phyloP scores from a whole-genome alignment of 2,113 vertebrate genomes.

The Callopanchax toddi region DNA sequence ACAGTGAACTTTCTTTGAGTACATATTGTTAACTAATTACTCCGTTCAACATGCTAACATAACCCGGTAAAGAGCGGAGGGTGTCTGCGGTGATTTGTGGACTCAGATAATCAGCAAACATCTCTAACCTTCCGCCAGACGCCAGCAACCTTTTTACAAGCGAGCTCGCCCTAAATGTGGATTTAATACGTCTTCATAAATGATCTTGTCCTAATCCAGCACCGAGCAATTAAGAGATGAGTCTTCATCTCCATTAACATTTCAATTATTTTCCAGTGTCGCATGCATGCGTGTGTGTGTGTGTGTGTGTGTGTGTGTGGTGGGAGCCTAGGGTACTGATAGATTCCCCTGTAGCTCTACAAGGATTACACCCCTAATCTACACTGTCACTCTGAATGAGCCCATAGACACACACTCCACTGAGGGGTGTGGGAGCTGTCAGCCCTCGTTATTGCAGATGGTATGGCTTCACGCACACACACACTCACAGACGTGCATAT shows the following conservation, averaged over 20 bases:
- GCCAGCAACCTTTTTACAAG: conserved; percentile 39
- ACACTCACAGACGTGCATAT: conserved; percentile 24
- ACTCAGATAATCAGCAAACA: conserved; percentile 34
- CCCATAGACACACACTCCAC: conserved; percentile 77
- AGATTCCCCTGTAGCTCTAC: conserved; percentile 79
- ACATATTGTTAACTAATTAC: conserved; percentile 78
- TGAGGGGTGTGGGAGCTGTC: conserved; percentile 83
- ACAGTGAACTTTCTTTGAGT: conserved; percentile 78
- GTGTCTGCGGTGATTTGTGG: conserved; percentile 25
- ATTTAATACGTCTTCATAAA: conserved; percentile 76
- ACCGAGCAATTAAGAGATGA: conserved; percentile 73
- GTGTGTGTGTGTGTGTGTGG: conserved; percentile 77
- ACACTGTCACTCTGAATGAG: conserved; percentile 87
- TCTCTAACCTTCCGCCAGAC: conserved; percentile 37
- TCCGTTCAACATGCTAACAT: conserved; percentile 61
- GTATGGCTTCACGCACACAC: conserved; percentile 62
- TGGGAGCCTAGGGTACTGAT: conserved; percentile 54
- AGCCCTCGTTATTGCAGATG: conserved; percentile 79
- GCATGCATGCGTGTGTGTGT: conserved; percentile 82
- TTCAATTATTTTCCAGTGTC: conserved; percentile 84
- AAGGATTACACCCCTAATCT: conserved; percentile 87
- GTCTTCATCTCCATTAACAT: conserved; percentile 81
- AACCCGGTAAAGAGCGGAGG: conserved; percentile 50
- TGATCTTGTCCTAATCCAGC: conserved; percentile 80
- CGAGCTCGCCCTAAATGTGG: conserved; percentile 40